Percentiles rank a stretch among this genome's conserved stretches.
These are phyloP conservation scores for Catostylus mosaicus DNA, from an alignment of 30 jellyfish, hydroid and myxozoan genomes.

Conservation along the genomic window DNA sequence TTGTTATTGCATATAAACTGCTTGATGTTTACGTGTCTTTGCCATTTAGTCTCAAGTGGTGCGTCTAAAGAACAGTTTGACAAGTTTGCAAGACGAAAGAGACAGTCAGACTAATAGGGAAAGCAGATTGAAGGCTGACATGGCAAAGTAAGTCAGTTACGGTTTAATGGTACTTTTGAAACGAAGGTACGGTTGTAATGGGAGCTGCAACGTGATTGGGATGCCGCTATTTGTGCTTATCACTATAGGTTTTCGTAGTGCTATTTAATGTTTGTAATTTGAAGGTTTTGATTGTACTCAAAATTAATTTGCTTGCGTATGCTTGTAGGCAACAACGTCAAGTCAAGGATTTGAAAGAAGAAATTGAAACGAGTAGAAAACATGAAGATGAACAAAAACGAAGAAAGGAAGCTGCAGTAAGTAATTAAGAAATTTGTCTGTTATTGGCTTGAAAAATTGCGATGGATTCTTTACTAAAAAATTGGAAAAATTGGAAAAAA, in stretches of 20 bases:
- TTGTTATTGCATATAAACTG: too few species aligned
- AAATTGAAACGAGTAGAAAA: conserved; percentile 65
- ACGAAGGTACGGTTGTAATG: too few species aligned
- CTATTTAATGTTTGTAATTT: too few species aligned
- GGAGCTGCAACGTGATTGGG: too few species aligned
- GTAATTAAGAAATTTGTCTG: conserved; percentile 2
- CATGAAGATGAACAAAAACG: conserved; percentile 96
- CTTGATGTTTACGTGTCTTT: too few species aligned
- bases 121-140: conserved; percentile 77
- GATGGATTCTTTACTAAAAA: not conserved
- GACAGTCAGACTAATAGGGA: conserved; percentile 65
- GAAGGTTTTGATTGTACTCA: too few species aligned
- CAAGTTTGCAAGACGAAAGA: conserved; percentile 88
- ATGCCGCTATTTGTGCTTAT: too few species aligned
- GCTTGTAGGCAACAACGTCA: conserved; percentile 88
- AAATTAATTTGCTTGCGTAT: too few species aligned
- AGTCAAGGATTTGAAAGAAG: conserved; percentile 66
- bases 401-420: conserved; percentile 88
- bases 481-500: not conserved
- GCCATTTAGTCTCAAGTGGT: conserved; percentile 87
- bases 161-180: too few species aligned
- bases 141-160: conserved; percentile 70
- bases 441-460: not conserved
- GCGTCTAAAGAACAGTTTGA: conserved; percentile 80
- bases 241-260: too few species aligned